Percentiles rank a stretch among this genome's conserved stretches.
These are phyloP conservation scores for Arion vulgaris DNA, from an alignment of 1,140 invertebrate genomes.

Conservation along the genomic window DNA sequence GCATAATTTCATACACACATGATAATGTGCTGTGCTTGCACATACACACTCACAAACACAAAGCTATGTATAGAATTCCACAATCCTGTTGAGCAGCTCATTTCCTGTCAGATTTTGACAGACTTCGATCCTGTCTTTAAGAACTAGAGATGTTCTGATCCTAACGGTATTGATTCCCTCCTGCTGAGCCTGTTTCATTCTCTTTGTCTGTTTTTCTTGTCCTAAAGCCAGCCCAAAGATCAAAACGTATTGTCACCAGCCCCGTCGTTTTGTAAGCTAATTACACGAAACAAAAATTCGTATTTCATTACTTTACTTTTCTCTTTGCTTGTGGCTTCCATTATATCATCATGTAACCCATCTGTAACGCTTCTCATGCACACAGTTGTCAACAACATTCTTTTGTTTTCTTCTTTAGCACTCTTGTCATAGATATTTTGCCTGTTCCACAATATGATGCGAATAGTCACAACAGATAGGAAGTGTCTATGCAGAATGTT, in stretches of 20 bases:
- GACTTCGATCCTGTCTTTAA: background rate
- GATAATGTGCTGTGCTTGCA: no score
- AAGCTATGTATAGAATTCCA: no score
- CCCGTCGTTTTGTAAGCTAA: background rate
- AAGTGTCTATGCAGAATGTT: no score
- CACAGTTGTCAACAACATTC: no score
- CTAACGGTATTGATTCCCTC: background rate
- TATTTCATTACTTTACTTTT: background rate
- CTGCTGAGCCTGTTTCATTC: background rate
- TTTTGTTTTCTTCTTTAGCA: no score
- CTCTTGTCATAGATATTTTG: no score
- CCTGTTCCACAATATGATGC: no score
- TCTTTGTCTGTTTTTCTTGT: background rate
- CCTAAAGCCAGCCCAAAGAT: background rate
- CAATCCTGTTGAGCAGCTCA: background rate
- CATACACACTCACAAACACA: no score
- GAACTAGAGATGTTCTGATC: background rate
- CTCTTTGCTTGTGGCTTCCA: background rate
- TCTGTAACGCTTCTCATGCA: background rate
- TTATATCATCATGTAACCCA: background rate
- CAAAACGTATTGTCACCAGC: background rate
- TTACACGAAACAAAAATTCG: background rate
- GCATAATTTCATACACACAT: no score
- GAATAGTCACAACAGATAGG: no score
- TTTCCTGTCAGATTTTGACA: background rate